These are phyloP conservation scores for Platerodrilus igneus DNA, from an alignment of 2,888 invertebrate genomes.

Conservation along the genomic window DNA sequence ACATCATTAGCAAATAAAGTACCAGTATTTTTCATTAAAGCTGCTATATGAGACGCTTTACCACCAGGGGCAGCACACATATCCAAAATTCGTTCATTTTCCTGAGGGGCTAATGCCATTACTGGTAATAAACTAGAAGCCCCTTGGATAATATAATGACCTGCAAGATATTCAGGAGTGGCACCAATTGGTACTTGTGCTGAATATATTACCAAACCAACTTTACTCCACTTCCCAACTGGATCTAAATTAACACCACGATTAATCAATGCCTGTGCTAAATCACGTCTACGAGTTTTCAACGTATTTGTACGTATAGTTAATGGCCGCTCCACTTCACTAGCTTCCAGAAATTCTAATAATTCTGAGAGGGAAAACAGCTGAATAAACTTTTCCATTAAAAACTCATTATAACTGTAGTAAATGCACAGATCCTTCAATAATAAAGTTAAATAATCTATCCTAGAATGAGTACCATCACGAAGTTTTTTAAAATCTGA, in stretches of 20 bases:
- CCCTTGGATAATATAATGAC: slow-evolving; percentile 95
- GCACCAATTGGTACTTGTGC: slow-evolving; percentile 96
- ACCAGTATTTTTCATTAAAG: slow-evolving; percentile 98
- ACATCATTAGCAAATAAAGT: slow-evolving; percentile 94
- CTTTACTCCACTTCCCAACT: slow-evolving; percentile 97
- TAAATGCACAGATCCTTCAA: slow-evolving; percentile 84
- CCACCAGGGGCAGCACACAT: slow-evolving; percentile 99
- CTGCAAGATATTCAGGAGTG: slow-evolving; percentile 97
- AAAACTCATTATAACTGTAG: slow-evolving; percentile 94
- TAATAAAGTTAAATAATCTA: slow-evolving; percentile 77
- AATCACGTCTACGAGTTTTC: slow-evolving; percentile 85
- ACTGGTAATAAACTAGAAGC: slow-evolving; percentile 96
- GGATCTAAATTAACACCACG: slow-evolving; percentile 98
- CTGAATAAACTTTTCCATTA: slow-evolving; percentile 89
- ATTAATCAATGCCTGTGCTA: slow-evolving; percentile 91
- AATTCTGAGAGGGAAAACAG: slow-evolving; percentile 83
- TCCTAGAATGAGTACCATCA: slow-evolving; percentile 64
- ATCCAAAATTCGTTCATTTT: slow-evolving; percentile 89
- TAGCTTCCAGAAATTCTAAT: slow-evolving; percentile 92
- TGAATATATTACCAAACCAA: slow-evolving; percentile 93
- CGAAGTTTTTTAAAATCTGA: slow-evolving; percentile 71
- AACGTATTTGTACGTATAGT: slow-evolving; percentile 95
- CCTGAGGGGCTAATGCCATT: slow-evolving; percentile 96
- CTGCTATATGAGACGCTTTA: slow-evolving; percentile 96
- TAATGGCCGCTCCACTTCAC: slow-evolving; percentile 89